Evolutionary conservation across 1,140 invertebrate genomes (phyloP), one percentile per base, ranked within the genome.

Genomic region (Heliothis subflexa): DNA sequence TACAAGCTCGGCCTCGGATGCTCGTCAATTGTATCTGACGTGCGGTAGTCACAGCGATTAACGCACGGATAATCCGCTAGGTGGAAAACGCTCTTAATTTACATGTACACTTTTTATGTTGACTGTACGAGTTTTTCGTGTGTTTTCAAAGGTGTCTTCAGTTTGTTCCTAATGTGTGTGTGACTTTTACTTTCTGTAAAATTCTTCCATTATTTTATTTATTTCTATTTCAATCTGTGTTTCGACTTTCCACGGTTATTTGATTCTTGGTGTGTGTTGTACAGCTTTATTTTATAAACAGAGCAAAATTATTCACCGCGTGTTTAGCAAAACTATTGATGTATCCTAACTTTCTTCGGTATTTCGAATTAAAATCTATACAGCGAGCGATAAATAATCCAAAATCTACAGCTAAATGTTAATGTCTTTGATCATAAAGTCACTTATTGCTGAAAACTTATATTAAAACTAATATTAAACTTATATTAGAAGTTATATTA

Each of bases 141-240:
- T 76, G 74, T 52, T 64, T 66, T 76, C 25, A 52, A 40, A 33
- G 61, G 74, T 66, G 74, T 66, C 49, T 76, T 76, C 49, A 54
- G 74, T 76, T 62, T 72, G 70, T 72, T n/a, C 62, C 33, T 1
- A 12, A 70, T 75, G 74, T 76, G 45, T 66, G 47, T 66, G 18
- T 66, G 61, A 61, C 16, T 73, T 59, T 62, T 59, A 40, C 13
- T 54, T 50, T 55, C n/a, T 62, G 14, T 52, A n/a, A 50, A 54
- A 54, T 76, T 76, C 21, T 55, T 54, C 13, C 16, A 52, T 45
- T 50, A 18, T 74, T 47, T 55, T 49, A 25, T 55, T 18, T 47
- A 57, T 40, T 9, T 40, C 33, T 40, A 40, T 40, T 40, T 40
- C 33, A 40, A 40, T 59, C 68, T 72, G 28, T 50, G 21, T 70